Conservation (phyloP, 2,888 invertebrate genomes). For the Eledona agricola region DNA sequence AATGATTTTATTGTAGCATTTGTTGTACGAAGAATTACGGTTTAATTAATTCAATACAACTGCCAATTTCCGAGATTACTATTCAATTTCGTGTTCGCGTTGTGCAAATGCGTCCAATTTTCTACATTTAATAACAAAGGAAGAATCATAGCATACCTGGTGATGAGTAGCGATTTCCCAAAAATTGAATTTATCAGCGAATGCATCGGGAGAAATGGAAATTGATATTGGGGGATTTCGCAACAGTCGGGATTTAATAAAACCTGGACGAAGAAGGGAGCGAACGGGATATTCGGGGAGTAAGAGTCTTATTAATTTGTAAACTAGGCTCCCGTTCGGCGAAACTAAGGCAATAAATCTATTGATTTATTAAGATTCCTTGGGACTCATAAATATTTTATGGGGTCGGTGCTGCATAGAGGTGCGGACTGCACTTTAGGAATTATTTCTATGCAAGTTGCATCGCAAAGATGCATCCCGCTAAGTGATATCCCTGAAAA, state of each 20-base stretch:
- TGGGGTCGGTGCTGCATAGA: constrained; percentile 21
- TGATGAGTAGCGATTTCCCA: too few relatives aligned
- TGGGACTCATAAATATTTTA: constrained; percentile 32
- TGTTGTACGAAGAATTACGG: constrained; percentile 21
- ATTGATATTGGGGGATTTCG: constrained; percentile 43
- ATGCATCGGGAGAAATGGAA: constrained; percentile 29
- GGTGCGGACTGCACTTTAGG: constrained; percentile 9
- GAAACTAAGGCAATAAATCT: constrained; percentile 30
- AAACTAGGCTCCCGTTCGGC: constrained; percentile 16
- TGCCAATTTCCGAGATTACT: constrained; percentile 19
- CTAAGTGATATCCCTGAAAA: too few relatives aligned
- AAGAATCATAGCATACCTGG: too few relatives aligned
- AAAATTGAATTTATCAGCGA: constrained; percentile 15
- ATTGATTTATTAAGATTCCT: constrained; percentile 30
- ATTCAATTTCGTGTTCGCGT: constrained; percentile 16
- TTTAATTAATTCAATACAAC: constrained; percentile 26
- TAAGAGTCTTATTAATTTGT: constrained; percentile 28
- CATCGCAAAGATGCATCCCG: constrained; percentile 36
- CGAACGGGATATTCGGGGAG: constrained; percentile 3
- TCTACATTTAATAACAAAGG: constrained; percentile 14
- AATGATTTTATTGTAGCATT: neutral
- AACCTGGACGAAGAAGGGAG: neutral
- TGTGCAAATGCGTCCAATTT: constrained; percentile 5
- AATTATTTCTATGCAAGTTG: constrained; percentile 4
- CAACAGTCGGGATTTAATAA: constrained; percentile 12